Evolutionary conservation across 2,888 invertebrate species (phyloP), one percentile per base, ranked within the genome.

Genomic region (Polydesmus complanatus): DNA sequence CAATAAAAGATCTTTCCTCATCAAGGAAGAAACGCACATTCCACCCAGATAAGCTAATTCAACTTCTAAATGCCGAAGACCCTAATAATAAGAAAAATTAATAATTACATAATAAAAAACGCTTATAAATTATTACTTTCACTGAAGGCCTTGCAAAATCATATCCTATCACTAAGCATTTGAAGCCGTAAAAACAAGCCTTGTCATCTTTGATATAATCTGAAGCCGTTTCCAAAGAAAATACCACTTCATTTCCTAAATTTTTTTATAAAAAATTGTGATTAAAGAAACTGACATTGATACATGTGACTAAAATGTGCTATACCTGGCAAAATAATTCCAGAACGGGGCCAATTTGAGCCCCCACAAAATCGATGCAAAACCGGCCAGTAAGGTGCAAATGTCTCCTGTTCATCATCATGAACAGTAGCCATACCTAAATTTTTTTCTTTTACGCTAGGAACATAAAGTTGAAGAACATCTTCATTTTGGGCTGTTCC

Each of bases 401-500:
- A 83, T 73, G 68, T 82, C 81, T 68, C 83, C 80, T 68, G 72
- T 81, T 82, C 67, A 81, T 82, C 61, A 82, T 77, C 58, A 53
- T 59, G 62, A 3, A 49, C 27, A 14, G 26, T 18, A 3, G 50
- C 37, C 26, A 60, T 57, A 5, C 21, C 19, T n/a, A n/a, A n/a
- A 19, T 23, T 2, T n/a, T 21, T 8, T 27, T 8, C 61, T 61
- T 65, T 55, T 60, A 56, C 63, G 27, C 69, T 68, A 0, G 76
- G 75, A 51, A 78, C 72, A 67, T 73, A 78, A 51, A 80, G 70
- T 68, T 78, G 77, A 1, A 80, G 72, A 19, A 86, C 85, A 76
- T 97, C 96, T 75, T 96, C 96, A 0, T 88, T 83, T 75, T 94
- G 96, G 1, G 88, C 88, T 0, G 95, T 95, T 58, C 91, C 84